A percentile compares a stretch with the other conserved stretches of the same genome.
These are phyloP conservation scores for Parnassius mnemosyne DNA, from an alignment of 2,888 invertebrate genomes.

Conservation along the genomic window DNA sequence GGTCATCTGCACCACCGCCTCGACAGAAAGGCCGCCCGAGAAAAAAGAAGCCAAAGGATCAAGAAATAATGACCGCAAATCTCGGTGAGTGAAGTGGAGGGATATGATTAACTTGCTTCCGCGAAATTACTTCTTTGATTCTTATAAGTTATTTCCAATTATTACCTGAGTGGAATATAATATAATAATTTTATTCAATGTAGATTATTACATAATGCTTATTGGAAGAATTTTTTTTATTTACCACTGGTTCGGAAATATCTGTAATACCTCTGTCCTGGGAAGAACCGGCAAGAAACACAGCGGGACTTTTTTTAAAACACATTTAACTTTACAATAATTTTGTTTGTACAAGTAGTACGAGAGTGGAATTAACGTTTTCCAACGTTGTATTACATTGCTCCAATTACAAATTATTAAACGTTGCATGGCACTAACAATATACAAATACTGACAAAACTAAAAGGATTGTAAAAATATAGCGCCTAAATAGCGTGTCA, in stretches of 20 bases:
- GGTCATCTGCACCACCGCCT: constrained; percentile 81
- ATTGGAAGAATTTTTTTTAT: background rate
- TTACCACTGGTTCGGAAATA: no score
- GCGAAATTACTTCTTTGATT: constrained; percentile 28
- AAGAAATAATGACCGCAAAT: constrained; percentile 91
- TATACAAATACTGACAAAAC: constrained; percentile 7
- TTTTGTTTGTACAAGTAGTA: no score
- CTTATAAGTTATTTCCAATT: constrained; percentile 9
- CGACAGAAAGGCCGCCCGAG: constrained; percentile 95
- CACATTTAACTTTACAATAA: no score
- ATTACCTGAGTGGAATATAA: background rate
- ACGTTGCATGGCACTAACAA: constrained; percentile 20
- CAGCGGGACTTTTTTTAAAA: no score
- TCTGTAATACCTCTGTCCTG: no score
- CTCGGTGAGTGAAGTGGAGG: constrained; percentile 83
- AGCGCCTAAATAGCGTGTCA: constrained; percentile 34
- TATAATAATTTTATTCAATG: no score
- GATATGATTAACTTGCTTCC: constrained; percentile 23
- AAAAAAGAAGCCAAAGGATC: constrained; percentile 95
- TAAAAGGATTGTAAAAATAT: constrained; percentile 8
- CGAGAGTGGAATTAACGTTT: background rate
- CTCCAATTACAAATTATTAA: constrained; percentile 31
- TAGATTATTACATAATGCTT: background rate
- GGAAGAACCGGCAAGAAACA: no score
- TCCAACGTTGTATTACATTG: background rate